A percentile compares a stretch with the other conserved stretches of the same genome.
These are phyloP conservation scores for Spinus pinus DNA, from an alignment of 2,797 vertebrate genomes.

Conservation along the genomic window DNA sequence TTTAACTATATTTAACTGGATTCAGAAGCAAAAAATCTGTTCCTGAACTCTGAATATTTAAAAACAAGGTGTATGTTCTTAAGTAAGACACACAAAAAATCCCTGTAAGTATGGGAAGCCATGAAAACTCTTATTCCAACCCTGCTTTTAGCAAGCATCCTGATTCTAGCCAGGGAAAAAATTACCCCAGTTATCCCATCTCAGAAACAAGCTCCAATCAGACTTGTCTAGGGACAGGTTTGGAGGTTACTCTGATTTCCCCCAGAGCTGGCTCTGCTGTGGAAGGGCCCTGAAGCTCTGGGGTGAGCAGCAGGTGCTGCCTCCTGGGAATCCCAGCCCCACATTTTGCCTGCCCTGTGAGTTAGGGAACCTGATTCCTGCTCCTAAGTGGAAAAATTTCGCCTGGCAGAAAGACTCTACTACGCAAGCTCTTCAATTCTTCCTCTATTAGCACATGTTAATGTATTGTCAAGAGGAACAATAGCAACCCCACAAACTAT, in stretches of 20 bases:
- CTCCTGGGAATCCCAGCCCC: not conserved
- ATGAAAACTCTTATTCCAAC: not conserved
- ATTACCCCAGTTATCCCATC: fast-evolving
- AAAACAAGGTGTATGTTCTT: constrained; percentile 23
- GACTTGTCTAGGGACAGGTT: not conserved
- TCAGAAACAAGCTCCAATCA: not conserved
- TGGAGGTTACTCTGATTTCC: not conserved
- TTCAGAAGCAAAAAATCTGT: constrained; percentile 45
- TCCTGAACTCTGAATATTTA: constrained; percentile 21
- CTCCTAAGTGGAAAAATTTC: constrained; percentile 54
- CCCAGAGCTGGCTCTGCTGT: not conserved
- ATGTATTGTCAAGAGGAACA: constrained; percentile 62
- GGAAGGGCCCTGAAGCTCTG: fast-evolving
- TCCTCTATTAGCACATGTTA: constrained; percentile 65
- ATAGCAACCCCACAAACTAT: constrained; percentile 64
- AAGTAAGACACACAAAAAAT: not conserved
- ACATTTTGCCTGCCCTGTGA: not conserved
- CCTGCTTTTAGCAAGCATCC: not conserved
- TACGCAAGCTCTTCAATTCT: constrained; percentile 65
- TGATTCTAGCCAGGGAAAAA: not conserved
- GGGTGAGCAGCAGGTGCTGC: constrained; percentile 33
- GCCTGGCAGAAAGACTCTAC: constrained; percentile 39
- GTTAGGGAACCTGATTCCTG: constrained; percentile 8
- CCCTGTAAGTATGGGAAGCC: not conserved
- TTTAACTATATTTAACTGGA: constrained; percentile 51